Conservation (phyloP, 2,797 vertebrate genomes). For the Vultur gryphus region DNA sequence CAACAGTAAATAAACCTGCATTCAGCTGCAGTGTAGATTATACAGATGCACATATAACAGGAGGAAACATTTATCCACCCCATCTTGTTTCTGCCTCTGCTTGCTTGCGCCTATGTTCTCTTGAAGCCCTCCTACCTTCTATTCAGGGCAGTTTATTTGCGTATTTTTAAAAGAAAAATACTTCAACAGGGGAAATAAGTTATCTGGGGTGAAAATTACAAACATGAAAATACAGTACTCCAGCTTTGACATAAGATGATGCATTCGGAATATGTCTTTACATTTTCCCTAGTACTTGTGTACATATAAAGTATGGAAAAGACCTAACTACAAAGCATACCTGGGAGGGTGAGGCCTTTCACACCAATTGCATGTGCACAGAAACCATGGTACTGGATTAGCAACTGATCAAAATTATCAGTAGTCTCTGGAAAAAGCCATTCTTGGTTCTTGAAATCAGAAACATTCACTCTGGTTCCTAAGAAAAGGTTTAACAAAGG, state of each 20-base stretch:
- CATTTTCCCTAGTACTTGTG: not conserved
- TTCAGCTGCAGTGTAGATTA: not conserved
- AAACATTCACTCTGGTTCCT: slow-evolving; percentile 76
- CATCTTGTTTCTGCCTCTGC: not conserved
- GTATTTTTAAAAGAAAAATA: not conserved
- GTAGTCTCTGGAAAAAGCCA: slow-evolving; percentile 87
- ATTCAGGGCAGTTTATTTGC: not conserved
- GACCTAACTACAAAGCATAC: slow-evolving; percentile 61
- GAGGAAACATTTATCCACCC: not conserved
- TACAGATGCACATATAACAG: not conserved
- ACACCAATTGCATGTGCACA: slow-evolving; percentile 84
- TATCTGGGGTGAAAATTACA: not conserved
- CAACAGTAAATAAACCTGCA: not conserved
- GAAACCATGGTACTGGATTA: slow-evolving; percentile 84
- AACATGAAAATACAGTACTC: not conserved
- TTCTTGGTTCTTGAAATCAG: slow-evolving; percentile 75
- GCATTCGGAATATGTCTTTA: not conserved
- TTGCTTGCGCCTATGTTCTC: not conserved
- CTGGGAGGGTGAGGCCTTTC: slow-evolving; percentile 85
- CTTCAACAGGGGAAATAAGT: not conserved
- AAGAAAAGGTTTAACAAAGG: slow-evolving; percentile 13
- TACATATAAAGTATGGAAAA: not conserved
- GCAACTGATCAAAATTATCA: slow-evolving; percentile 72
- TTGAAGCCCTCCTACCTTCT: not conserved
- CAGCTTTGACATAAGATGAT: not conserved